Evolutionary conservation across 2,888 invertebrate genomes (phyloP).

Genomic region (Tenthredo distinguenda): DNA sequence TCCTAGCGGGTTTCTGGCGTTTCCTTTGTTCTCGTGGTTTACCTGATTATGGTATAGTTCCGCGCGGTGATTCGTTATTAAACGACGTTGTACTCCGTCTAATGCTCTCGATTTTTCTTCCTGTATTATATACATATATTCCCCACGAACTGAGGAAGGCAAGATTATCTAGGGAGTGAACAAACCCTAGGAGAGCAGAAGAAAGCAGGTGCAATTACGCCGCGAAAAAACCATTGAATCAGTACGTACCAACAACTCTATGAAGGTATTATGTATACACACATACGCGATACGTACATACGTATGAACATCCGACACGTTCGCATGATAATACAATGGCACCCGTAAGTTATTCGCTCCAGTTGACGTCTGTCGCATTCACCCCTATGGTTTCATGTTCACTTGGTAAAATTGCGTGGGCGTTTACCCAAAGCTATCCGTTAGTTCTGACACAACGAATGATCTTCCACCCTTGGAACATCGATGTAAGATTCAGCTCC

Average conservation of each 20-base stretch:
- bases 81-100: neutral
- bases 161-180: slow-evolving; percentile 10
- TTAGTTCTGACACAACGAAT: neutral
- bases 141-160: neutral
- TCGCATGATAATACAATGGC: slow-evolving; percentile 22
- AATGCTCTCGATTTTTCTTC: neutral
- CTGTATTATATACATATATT: neutral
- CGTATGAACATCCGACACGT: neutral
- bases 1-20: slow-evolving; percentile 74
- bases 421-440: slow-evolving; percentile 47
- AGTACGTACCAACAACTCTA: neutral
- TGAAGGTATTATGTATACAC: neutral
- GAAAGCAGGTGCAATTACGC: neutral
- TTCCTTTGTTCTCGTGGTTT: slow-evolving; percentile 75
- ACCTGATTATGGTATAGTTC: neutral
- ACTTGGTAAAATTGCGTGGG: slow-evolving; percentile 51
- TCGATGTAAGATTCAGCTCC: neutral
- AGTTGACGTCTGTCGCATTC: slow-evolving; percentile 48
- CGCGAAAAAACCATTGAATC: slow-evolving; percentile 5
- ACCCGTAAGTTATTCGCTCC: slow-evolving; percentile 33
- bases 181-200: slow-evolving; percentile 43
- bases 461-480: neutral
- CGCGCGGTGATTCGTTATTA: neutral
- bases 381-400: slow-evolving; percentile 51
- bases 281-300: neutral